A percentile compares a stretch with the other conserved stretches of the same genome.
Evolutionary conservation across 2,888 invertebrate genomes (phyloP).

Genomic region (Lottia scabra): DNA sequence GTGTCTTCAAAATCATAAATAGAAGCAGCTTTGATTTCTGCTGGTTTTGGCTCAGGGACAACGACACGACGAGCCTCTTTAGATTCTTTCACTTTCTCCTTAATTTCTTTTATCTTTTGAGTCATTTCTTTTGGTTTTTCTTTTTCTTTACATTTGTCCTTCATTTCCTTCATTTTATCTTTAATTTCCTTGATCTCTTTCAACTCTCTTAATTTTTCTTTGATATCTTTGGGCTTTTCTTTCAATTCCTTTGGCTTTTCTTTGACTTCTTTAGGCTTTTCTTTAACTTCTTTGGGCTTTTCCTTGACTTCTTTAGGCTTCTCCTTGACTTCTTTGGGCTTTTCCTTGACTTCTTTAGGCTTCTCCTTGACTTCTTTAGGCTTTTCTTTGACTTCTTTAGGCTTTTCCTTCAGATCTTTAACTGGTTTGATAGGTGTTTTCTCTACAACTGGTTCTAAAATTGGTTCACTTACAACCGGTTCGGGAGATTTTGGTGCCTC

Average conservation of each 20-base stretch:
- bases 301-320: constrained; percentile 28
- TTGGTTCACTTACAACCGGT: not conserved
- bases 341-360: constrained; percentile 8
- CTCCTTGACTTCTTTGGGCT: constrained; percentile 16
- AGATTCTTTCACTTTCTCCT: too few species aligned
- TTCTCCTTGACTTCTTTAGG: constrained; percentile 3
- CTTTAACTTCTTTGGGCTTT: constrained; percentile 6
- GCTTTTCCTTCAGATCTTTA: constrained; percentile 62
- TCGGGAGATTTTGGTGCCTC: not conserved
- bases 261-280: too few species aligned
- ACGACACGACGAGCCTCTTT: too few species aligned
- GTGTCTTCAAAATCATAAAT: constrained; percentile 9
- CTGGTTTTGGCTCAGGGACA: not conserved
- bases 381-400: constrained; percentile 10
- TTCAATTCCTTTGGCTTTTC: too few species aligned
- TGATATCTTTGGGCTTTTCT: too few species aligned
- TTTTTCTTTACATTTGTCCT: too few species aligned
- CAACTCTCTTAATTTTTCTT: too few species aligned
- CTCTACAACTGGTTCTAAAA: not conserved
- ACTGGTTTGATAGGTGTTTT: not conserved
- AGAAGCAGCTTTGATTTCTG: not conserved
- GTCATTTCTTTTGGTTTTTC: too few species aligned
- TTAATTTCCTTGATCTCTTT: too few species aligned
- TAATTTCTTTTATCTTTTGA: too few species aligned
- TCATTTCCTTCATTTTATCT: too few species aligned